Evolutionary conservation across 2,888 invertebrate species (phyloP).

Genomic region (Parasteatoda lunata): DNA sequence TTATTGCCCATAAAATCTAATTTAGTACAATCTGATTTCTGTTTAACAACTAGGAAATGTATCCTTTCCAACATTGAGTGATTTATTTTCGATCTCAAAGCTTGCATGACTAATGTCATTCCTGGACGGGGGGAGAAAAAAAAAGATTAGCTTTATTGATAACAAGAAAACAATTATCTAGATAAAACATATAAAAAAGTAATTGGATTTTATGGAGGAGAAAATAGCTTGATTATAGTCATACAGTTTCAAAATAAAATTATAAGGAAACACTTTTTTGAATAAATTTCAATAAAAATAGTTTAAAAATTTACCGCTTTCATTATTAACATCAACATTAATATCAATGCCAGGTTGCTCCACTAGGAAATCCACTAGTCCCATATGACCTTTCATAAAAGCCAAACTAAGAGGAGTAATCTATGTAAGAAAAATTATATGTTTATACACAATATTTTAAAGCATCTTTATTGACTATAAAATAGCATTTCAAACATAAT

Average conservation of each 20-base stretch:
- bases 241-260: not conserved
- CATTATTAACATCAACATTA: slow-evolving; percentile 74
- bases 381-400: slow-evolving; percentile 76
- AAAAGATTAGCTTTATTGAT: not conserved
- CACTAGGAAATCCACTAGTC: slow-evolving; percentile 75
- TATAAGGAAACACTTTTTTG: not conserved
- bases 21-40: slow-evolving; percentile 74
- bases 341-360: slow-evolving; percentile 75
- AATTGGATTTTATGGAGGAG: not conserved
- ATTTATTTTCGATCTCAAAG: slow-evolving; percentile 73
- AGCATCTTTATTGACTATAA: too few relatives aligned
- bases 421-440: slow-evolving; percentile 69
- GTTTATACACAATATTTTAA: not conserved
- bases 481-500: too few relatives aligned
- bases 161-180: not conserved
- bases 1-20: slow-evolving; percentile 74
- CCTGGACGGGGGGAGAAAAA: slow-evolving; percentile 70
- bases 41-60: slow-evolving; percentile 75
- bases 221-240: not conserved
- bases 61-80: slow-evolving; percentile 73
- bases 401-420: slow-evolving; percentile 77
- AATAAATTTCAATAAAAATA: not conserved
- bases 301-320: slow-evolving; percentile 72
- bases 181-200: not conserved
- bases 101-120: slow-evolving; percentile 74